Evolutionary conservation across 2,113 vertebrate species (phyloP).

Genomic region (Naja naja): DNA sequence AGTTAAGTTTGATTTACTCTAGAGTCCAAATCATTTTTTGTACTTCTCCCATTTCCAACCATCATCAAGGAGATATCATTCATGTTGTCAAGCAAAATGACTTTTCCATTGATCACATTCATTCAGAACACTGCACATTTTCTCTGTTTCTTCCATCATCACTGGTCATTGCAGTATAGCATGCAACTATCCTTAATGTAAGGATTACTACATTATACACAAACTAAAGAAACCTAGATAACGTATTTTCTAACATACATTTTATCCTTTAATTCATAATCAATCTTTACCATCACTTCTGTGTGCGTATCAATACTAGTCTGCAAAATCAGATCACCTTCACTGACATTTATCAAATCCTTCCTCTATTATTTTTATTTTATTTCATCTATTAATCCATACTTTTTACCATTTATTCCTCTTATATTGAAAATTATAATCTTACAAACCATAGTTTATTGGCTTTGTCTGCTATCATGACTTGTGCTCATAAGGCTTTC

Average conservation of each 20-base stretch:
- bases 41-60: not conserved
- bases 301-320: not conserved
- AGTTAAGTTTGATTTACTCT: not conserved
- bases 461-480: not conserved
- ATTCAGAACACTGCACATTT: not conserved
- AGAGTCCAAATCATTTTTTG: not conserved
- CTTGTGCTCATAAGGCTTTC: not conserved
- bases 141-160: not conserved
- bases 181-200: not conserved
- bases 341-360: not conserved
- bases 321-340: not conserved
- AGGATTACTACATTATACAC: not conserved
- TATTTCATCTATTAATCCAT: not conserved
- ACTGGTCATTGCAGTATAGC: not conserved
- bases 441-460: not conserved
- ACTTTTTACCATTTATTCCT: not conserved
- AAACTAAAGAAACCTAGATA: not conserved
- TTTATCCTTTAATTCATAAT: not conserved
- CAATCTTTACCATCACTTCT: not conserved
- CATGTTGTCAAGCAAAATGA: not conserved
- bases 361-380: not conserved
- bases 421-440: not conserved
- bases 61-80: not conserved
- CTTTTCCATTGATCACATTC: not conserved
- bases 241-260: not conserved